These are phyloP conservation scores for Elgonia sp. DNA, from an alignment of 2,888 invertebrate species.

Conservation along the genomic window DNA sequence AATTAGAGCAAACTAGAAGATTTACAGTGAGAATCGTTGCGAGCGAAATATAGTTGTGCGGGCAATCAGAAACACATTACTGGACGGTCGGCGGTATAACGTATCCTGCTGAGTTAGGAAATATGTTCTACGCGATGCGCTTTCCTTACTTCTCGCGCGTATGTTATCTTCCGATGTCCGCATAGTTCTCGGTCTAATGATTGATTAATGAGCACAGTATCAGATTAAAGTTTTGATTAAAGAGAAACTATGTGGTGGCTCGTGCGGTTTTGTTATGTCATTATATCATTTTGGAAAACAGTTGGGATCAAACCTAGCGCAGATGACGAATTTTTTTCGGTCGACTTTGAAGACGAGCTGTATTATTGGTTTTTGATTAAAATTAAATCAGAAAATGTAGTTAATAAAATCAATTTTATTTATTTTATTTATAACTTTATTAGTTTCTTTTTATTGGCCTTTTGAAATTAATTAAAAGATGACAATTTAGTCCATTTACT, in stretches of 20 bases:
- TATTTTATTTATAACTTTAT: too few species aligned
- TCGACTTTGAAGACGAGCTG: too few species aligned
- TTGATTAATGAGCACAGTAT: slow-evolving; percentile 64
- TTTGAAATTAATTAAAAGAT: too few species aligned
- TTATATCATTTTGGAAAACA: slow-evolving; percentile 41
- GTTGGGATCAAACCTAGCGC: slow-evolving; percentile 29
- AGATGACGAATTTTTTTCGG: slow-evolving; percentile 32
- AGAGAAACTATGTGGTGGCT: slow-evolving; percentile 9
- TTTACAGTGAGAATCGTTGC: slow-evolving; percentile 70
- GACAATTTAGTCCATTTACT: too few species aligned
- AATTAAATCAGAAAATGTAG: background rate
- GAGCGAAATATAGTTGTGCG: slow-evolving; percentile 80
- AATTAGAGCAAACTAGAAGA: slow-evolving; percentile 64
- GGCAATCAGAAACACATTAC: slow-evolving; percentile 86
- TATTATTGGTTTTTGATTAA: background rate
- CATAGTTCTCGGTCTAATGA: slow-evolving; percentile 46
- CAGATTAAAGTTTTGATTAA: slow-evolving; percentile 50
- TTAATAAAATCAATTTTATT: too few species aligned
- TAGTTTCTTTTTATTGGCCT: too few species aligned
- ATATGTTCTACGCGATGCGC: slow-evolving; percentile 77
- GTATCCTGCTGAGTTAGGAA: slow-evolving; percentile 84
- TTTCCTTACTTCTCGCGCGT: slow-evolving; percentile 63
- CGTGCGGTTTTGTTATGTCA: slow-evolving; percentile 34
- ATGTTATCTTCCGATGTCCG: slow-evolving; percentile 54
- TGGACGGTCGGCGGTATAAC: slow-evolving; percentile 82